phyloP scores from a whole-genome alignment of 2,888 invertebrate species.

The Crocallis elinguaria region DNA sequence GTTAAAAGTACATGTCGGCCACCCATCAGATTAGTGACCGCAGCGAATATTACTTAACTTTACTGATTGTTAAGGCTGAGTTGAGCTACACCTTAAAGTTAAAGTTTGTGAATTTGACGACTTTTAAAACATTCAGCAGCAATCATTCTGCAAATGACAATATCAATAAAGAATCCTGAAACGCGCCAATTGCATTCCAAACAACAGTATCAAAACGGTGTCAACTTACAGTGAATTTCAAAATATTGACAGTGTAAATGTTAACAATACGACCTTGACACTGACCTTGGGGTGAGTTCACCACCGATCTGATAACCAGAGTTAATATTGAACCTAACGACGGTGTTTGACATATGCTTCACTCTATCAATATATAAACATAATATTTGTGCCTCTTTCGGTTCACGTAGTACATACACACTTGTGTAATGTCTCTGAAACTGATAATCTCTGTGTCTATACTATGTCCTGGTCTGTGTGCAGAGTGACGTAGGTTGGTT shows the following conservation, averaged over 20 bases:
- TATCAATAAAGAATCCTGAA: neutral
- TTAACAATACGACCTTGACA: conserved; percentile 66
- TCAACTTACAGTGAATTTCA: conserved; percentile 49
- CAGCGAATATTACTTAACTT: too few species aligned
- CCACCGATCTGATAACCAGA: conserved; percentile 75
- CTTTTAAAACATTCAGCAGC: too few species aligned
- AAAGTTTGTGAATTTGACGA: too few species aligned
- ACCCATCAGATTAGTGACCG: too few species aligned
- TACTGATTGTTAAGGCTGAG: too few species aligned
- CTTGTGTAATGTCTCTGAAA: conserved; percentile 80
- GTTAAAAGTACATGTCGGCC: too few species aligned
- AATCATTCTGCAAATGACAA: neutral
- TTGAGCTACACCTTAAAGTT: too few species aligned
- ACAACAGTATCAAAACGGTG: conserved; percentile 28
- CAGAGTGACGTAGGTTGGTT: conserved; percentile 15
- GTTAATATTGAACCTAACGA: conserved; percentile 82
- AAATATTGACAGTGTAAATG: conserved; percentile 66
- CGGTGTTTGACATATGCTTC: conserved; percentile 80
- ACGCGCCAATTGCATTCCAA: conserved; percentile 5
- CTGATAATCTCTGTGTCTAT: conserved; percentile 70
- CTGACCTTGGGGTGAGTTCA: conserved; percentile 74
- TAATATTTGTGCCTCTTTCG: conserved; percentile 76
- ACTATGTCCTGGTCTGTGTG: conserved; percentile 27
- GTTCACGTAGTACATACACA: conserved; percentile 57
- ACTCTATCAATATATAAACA: conserved; percentile 85